Conservation (phyloP, 2,797 vertebrate species). For the Petrocephalus sullivani region DNA sequence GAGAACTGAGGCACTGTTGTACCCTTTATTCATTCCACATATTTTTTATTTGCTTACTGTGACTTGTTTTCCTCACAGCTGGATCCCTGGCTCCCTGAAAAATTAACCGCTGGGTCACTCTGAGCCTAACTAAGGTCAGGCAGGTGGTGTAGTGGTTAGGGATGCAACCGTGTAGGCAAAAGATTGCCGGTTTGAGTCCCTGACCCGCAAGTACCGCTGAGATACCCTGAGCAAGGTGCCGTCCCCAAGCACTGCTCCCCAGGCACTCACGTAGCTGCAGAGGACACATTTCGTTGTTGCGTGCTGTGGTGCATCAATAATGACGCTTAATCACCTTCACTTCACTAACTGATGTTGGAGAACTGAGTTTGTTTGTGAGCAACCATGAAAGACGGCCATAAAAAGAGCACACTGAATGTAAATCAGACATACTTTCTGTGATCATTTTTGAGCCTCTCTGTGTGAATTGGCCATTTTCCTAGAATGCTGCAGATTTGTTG, state of each 20-base stretch:
- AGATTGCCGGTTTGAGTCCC: too few species aligned
- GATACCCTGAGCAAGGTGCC: too few species aligned
- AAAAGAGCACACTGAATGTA: background rate
- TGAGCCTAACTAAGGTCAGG: background rate
- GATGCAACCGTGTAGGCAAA: too few species aligned
- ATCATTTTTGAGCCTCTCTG: background rate
- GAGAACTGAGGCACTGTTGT: background rate
- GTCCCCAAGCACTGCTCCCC: too few species aligned
- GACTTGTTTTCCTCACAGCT: background rate
- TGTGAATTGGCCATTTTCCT: slow-evolving; percentile 3
- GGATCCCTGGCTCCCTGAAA: background rate
- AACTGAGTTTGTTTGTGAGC: background rate
- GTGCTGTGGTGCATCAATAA: too few species aligned
- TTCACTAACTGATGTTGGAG: background rate
- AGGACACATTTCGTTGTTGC: too few species aligned
- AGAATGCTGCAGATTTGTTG: background rate
- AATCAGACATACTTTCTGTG: background rate
- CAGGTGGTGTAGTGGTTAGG: too few species aligned
- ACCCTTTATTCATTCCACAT: background rate
- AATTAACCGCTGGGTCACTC: background rate
- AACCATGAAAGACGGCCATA: background rate
- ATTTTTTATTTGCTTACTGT: background rate
- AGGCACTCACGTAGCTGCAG: too few species aligned
- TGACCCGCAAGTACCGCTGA: too few species aligned
- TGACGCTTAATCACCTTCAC: too few species aligned